Evolutionary conservation across 1,140 invertebrate species (phyloP).

Genomic region (Pectinophora gossypiella): DNA sequence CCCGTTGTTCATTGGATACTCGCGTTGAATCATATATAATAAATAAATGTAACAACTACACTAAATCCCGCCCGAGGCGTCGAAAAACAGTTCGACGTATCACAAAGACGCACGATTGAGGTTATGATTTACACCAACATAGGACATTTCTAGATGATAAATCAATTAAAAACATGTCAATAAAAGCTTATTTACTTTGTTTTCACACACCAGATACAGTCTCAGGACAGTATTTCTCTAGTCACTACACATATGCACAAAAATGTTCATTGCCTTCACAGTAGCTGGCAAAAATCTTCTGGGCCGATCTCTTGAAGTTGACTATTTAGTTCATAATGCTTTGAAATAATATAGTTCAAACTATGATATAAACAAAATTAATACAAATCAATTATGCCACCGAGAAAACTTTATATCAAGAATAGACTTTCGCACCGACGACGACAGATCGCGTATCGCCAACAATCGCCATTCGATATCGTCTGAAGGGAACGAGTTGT

Average conservation of each 20-base stretch:
- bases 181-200: conserved; percentile 14
- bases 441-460: conserved; percentile 15
- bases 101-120: conserved; percentile 57
- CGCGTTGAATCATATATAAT: conserved; percentile 76
- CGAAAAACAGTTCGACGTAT: conserved; percentile 52
- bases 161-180: conserved; percentile 37
- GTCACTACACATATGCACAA: conserved; percentile 45
- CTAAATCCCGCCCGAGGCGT: conserved; percentile 45
- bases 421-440: conserved; percentile 16
- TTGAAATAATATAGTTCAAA: too few relatives aligned
- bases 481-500: conserved; percentile 3
- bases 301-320: too few relatives aligned
- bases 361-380: too few relatives aligned
- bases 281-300: background rate
- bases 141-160: conserved; percentile 38
- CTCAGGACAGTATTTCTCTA: conserved; percentile 24
- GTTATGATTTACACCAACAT: conserved; percentile 63
- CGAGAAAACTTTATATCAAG: background rate
- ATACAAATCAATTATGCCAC: conserved; percentile 1
- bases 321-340: too few relatives aligned
- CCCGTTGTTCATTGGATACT: conserved; percentile 84
- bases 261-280: conserved; percentile 38
- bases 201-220: conserved; percentile 21
- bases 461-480: conserved; percentile 22
- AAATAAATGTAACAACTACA: conserved; percentile 44